Conservation (phyloP, 2,797 vertebrate genomes). For the Tragelaphus oryx region DNA sequence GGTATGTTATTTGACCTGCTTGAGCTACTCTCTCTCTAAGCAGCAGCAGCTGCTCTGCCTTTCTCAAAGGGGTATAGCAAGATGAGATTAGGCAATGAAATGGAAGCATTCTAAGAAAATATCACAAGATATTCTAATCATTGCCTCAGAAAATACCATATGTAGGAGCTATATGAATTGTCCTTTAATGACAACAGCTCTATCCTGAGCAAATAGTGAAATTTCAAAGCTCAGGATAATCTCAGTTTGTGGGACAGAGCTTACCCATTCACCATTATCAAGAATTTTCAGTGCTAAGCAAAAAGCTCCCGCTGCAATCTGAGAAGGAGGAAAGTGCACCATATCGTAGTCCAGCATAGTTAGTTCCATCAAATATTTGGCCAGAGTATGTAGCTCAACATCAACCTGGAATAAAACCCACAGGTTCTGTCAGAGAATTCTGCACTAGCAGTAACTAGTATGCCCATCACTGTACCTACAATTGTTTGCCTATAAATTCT, state of each 20-base stretch:
- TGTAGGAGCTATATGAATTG: background rate
- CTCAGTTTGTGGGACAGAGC: slow-evolving; percentile 32
- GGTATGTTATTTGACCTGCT: background rate
- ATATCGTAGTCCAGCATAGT: slow-evolving; percentile 89
- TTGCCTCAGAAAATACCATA: background rate
- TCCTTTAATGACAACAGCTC: background rate
- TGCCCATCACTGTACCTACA: background rate
- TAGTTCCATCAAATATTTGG: slow-evolving; percentile 91
- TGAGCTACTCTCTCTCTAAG: background rate
- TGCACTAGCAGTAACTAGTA: background rate
- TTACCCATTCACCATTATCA: slow-evolving; percentile 85
- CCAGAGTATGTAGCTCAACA: slow-evolving; percentile 84
- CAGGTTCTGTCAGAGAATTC: background rate
- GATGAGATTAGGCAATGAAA: background rate
- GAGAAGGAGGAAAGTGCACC: slow-evolving; percentile 87
- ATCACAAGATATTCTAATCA: background rate
- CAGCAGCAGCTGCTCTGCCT: background rate
- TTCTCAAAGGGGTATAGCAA: background rate
- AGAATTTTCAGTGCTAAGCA: slow-evolving; percentile 87
- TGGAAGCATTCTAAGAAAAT: background rate
- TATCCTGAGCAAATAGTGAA: background rate
- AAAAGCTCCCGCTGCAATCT: slow-evolving; percentile 86
- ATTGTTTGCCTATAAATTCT: background rate
- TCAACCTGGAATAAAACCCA: slow-evolving; percentile 66
- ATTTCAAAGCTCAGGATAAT: background rate